Evolutionary conservation across 1,140 invertebrate species (phyloP).

Genomic region (Mactra quadrangularis): DNA sequence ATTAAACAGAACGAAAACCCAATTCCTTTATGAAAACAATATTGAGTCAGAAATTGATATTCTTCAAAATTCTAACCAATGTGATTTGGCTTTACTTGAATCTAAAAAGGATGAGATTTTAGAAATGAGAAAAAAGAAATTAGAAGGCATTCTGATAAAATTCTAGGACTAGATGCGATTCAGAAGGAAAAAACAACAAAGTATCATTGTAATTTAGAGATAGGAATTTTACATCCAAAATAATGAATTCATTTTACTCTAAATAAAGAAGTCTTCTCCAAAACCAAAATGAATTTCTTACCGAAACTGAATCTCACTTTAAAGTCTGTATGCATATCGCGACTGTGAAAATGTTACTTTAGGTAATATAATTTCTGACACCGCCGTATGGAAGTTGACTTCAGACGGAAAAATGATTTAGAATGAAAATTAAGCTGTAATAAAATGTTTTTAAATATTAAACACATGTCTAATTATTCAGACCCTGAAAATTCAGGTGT

Average conservation of each 20-base stretch:
- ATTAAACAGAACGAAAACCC: conserved; percentile 6
- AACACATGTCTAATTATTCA: conserved; percentile 22
- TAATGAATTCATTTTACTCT: conserved; percentile 12
- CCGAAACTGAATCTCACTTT: conserved; percentile 22
- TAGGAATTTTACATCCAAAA: conserved; percentile 40
- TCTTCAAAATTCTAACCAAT: conserved; percentile 7
- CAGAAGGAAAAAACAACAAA: conserved; percentile 58
- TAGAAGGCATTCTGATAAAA: conserved; percentile 43
- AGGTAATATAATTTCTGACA: neutral
- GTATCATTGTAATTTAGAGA: conserved; percentile 60
- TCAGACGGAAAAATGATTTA: neutral
- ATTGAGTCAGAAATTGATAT: neutral
- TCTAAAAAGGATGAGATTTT: conserved; percentile 10
- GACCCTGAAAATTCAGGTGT: conserved; percentile 12
- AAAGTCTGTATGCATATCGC: conserved; percentile 8
- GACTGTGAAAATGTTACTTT: conserved; percentile 5
- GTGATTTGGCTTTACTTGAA: neutral
- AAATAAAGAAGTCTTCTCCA: neutral
- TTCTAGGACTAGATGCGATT: conserved; percentile 38
- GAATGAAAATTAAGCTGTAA: conserved; percentile 10
- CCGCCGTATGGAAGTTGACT: conserved; percentile 20
- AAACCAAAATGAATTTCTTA: conserved; percentile 38
- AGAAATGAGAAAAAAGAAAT: conserved; percentile 42
- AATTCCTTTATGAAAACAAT: neutral
- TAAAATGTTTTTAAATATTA: conserved; percentile 22